Evolutionary conservation across 1,140 invertebrate genomes (phyloP).

Genomic region (Eubasilissa regina): DNA sequence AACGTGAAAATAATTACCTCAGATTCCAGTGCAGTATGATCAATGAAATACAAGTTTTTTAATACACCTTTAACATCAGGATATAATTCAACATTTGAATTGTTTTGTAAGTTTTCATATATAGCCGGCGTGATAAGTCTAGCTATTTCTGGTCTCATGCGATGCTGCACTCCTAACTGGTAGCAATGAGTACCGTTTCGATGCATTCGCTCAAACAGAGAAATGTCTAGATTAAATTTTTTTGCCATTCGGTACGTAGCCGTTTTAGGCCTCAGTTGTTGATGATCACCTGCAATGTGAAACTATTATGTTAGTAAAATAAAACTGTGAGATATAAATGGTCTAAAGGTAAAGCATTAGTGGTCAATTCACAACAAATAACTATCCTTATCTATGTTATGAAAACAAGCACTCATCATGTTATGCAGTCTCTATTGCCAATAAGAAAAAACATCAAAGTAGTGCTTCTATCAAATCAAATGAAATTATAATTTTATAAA

Average conservation of each 20-base stretch:
- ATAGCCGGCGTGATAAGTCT: conserved; percentile 76
- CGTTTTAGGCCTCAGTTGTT: conserved; percentile 80
- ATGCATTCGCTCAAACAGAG: conserved; percentile 83
- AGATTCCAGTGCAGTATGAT: conserved; percentile 73
- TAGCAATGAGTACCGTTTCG: conserved; percentile 73
- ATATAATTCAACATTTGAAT: conserved; percentile 71
- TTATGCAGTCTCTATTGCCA: too few relatives aligned
- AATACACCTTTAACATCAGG: conserved; percentile 70
- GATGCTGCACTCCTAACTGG: conserved; percentile 75
- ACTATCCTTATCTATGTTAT: too few relatives aligned
- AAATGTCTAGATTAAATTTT: conserved; percentile 78
- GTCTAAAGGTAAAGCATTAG: too few relatives aligned
- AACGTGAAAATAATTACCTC: conserved; percentile 55
- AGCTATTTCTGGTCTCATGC: conserved; percentile 80
- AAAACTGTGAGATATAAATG: too few relatives aligned
- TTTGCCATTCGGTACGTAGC: conserved; percentile 75
- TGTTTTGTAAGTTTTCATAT: conserved; percentile 74
- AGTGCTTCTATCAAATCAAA: too few relatives aligned
- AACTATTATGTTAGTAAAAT: too few relatives aligned
- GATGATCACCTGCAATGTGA: conserved; percentile 78
- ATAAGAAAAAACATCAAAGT: too few relatives aligned
- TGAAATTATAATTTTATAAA: too few relatives aligned
- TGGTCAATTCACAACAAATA: too few relatives aligned
- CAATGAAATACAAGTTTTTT: conserved; percentile 76
- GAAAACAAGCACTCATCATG: too few relatives aligned